Base-by-base conservation (phyloP, 1,140 invertebrate species). In the Schlechtendalia chinensis region DNA sequence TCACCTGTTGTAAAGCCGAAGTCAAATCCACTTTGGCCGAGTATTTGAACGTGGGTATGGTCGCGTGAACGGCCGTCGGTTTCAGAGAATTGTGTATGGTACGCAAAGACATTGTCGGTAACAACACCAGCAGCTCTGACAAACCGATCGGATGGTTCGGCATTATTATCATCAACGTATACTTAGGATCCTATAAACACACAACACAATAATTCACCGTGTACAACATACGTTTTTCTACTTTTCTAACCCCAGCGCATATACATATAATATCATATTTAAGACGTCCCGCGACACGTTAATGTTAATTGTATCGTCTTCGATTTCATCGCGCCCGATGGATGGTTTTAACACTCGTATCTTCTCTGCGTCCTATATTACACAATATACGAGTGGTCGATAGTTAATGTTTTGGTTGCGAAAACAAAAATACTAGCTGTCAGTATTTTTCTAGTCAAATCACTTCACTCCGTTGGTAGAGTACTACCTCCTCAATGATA, bases 21-120 rank as follows among this genome's bases (percentile, higher is more conserved):
- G 92, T 93, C 61, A 94, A 86, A 61, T 90, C 90, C 71, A 94
- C 90, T 83, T 92, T 92, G 65, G 92, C 92, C 81, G 92, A 90
- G 1, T 94, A 87, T 84, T 89, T 91, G 84, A 94, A 94, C 82
- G 91, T 91, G 0, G 93, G 93, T 82, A 94, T 91, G 10, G 90
- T 89, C 1, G 92, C 92, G 82, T 89, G 89, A 5, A 94, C 91
- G 85, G 91, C 89, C 19, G 89, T 89, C 0, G 89, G 89, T 74
- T 89, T 88, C 47, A 94, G 86, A 81, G 89, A 88, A 17, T 88
- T 88, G 74, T 92, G 88, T 65, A 94, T 89, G 67, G 90, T 88
- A 89, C 81, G 86, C 85, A 22, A 87, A 86, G 86, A 89, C 89
- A 86, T 86, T 27, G 83, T 83, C 53, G 84, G 82, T 59, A 88